A percentile compares a stretch with the other conserved stretches of the same genome.
Conservation (phyloP, 30 jellyfish, hydroid and myxozoan genomes). For the Hydractinia echinata region DNA sequence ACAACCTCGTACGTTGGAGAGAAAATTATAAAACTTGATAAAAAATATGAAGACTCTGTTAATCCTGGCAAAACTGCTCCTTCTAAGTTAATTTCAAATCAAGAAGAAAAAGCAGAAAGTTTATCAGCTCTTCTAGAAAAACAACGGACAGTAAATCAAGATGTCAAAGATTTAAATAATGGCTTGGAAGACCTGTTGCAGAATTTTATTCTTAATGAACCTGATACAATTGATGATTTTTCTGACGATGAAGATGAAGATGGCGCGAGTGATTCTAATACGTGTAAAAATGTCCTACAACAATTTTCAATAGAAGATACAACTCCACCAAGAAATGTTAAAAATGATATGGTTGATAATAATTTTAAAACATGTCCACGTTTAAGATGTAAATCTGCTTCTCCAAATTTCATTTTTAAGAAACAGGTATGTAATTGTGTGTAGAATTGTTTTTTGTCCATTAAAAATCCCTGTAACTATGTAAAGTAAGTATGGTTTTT, state of each 20-base stretch:
- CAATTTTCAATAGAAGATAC: background rate
- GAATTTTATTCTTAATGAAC: background rate
- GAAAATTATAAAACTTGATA: constrained; percentile 18
- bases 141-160: too few relatives aligned
- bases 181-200: constrained; percentile 19
- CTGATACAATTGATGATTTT: background rate
- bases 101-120: background rate
- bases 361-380: background rate
- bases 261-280: constrained; percentile 21
- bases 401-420: constrained; percentile 22
- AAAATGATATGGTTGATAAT: background rate
- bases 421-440: constrained; percentile 13
- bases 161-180: background rate
- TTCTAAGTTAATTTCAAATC: background rate
- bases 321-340: background rate
- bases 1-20: constrained; percentile 16
- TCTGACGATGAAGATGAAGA: constrained; percentile 31
- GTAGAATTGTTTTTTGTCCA: too few relatives aligned
- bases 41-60: background rate
- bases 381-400: constrained; percentile 38
- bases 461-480: too few relatives aligned
- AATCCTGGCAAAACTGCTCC: background rate
- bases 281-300: background rate
- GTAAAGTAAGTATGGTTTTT: too few relatives aligned
- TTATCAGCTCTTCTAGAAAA: constrained; percentile 8